These are phyloP conservation scores for Megaptera novaeangliae DNA, from an alignment of 2,113 vertebrate species.

Conservation along the genomic window DNA sequence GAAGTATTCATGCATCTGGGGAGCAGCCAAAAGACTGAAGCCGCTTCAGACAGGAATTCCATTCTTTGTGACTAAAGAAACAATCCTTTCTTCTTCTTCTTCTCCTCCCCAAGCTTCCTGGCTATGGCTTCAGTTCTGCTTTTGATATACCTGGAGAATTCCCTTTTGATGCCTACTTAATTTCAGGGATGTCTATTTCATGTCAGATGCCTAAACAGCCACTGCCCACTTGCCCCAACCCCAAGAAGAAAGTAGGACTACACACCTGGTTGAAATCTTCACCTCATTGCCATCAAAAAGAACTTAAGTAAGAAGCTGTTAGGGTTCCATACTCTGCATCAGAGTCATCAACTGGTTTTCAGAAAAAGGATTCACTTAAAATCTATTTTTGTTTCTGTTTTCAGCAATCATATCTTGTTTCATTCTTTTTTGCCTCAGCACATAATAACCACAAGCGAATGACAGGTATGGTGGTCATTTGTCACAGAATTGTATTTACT, in stretches of 20 bases:
- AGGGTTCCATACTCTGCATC: neutral
- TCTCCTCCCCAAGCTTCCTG: neutral
- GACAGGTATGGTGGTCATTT: neutral
- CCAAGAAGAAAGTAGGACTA: neutral
- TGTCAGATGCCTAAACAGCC: neutral
- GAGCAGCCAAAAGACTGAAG: neutral
- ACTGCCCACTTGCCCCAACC: neutral
- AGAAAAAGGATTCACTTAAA: neutral
- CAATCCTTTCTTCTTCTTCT: neutral
- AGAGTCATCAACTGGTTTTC: neutral
- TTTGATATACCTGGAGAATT: neutral
- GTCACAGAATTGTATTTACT: neutral
- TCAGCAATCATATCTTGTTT: neutral
- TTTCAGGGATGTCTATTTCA: neutral
- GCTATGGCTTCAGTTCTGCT: neutral
- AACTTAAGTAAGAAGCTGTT: neutral
- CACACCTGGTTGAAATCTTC: neutral
- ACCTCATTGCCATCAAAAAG: neutral
- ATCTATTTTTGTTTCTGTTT: neutral
- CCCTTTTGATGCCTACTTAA: neutral
- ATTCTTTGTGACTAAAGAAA: neutral
- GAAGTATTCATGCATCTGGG: neutral
- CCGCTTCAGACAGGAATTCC: neutral
- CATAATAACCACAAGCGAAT: neutral
- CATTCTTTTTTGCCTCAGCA: neutral